Percentiles rank a stretch among this genome's conserved stretches.
Evolutionary conservation across 2,888 invertebrate genomes (phyloP).

Genomic region (Nebria brevicollis): DNA sequence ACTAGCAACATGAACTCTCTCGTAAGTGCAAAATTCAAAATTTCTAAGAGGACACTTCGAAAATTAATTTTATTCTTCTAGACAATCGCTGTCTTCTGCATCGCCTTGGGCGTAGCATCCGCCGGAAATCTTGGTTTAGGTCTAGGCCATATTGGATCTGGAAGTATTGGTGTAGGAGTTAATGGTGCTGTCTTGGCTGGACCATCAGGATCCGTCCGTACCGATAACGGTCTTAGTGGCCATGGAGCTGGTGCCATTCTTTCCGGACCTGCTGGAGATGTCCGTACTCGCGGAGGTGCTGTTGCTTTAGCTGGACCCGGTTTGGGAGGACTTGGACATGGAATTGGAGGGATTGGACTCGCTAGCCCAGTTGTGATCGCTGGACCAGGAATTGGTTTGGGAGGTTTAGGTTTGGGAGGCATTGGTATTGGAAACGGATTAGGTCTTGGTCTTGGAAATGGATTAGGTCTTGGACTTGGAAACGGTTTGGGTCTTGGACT

Average conservation of each 20-base stretch:
- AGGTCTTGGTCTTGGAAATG: conserved; percentile 47
- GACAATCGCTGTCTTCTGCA: conserved; percentile 33
- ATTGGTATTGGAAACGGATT: conserved; percentile 44
- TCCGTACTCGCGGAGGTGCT: conserved; percentile 38
- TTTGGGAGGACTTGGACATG: conserved; percentile 44
- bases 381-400: conserved; percentile 43
- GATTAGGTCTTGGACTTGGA: conserved; percentile 45
- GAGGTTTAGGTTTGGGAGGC: conserved; percentile 45
- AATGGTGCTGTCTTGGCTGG: conserved; percentile 48
- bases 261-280: conserved; percentile 45
- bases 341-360: conserved; percentile 36
- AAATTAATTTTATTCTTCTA: conserved; percentile 10
- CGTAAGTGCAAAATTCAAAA: conserved; percentile 12
- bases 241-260: conserved; percentile 39
- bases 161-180: conserved; percentile 31
- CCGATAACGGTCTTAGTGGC: conserved; percentile 48
- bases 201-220: conserved; percentile 46
- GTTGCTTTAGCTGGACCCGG: conserved; percentile 32
- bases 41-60: background rate
- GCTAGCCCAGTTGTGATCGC: conserved; percentile 28
- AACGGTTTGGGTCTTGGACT: conserved; percentile 9
- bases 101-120: conserved; percentile 19
- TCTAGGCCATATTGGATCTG: conserved; percentile 31
- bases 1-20: conserved; percentile 36
- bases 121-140: conserved; percentile 29